Conservation (phyloP, 1,140 invertebrate genomes). For the Carposina sasakii region DNA sequence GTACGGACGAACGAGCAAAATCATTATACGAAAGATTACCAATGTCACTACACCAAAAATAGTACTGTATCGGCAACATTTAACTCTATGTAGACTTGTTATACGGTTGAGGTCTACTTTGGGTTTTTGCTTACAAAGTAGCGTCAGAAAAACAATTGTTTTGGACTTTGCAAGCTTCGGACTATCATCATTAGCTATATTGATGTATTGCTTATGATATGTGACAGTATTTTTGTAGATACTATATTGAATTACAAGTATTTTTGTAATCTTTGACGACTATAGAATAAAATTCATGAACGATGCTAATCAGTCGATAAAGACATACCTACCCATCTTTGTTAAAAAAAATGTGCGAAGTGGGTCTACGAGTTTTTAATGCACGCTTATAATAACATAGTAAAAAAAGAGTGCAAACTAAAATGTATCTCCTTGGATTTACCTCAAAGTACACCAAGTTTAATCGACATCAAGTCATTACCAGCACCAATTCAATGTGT, state of each 20-base stretch:
- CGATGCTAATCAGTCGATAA: no score
- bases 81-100: neutral
- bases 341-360: slow-evolving; percentile 10
- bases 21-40: slow-evolving; percentile 21
- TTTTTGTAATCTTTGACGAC: neutral
- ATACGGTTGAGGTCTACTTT: neutral
- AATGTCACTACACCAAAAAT: neutral
- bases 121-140: neutral
- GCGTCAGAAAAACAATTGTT: neutral
- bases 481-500: no score
- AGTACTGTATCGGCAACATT: neutral
- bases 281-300: neutral
- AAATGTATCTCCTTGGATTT: no score
- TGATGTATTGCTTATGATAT: slow-evolving; percentile 36
- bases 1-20: slow-evolving; percentile 34
- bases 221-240: slow-evolving; percentile 12
- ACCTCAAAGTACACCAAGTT: neutral
- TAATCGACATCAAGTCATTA: neutral
- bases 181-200: slow-evolving; percentile 43
- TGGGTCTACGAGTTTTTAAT: slow-evolving; percentile 2
- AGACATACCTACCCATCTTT: no score
- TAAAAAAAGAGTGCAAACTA: no score
- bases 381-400: no score
- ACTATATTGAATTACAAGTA: neutral
- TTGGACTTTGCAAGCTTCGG: slow-evolving; percentile 15